A percentile compares a stretch with the other conserved stretches of the same genome.
Evolutionary conservation across 2,113 vertebrate genomes (phyloP).

Genomic region (Lathamus discolor): DNA sequence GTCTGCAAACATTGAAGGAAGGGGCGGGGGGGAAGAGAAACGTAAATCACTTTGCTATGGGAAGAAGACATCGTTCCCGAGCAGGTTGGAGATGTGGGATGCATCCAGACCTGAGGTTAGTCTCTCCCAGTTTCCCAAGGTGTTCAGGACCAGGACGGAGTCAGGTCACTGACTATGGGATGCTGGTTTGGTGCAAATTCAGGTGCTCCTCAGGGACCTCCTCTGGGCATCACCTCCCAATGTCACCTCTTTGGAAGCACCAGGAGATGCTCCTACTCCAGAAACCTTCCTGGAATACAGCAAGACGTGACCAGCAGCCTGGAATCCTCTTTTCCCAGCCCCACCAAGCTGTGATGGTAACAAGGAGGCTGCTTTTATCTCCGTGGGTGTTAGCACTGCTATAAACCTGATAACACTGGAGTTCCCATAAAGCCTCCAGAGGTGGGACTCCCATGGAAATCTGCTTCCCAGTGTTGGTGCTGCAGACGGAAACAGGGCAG

Average conservation of each 20-base stretch:
- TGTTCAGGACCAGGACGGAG: neutral
- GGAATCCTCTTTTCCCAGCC: neutral
- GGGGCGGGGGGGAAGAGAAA: accelerated
- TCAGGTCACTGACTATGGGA: neutral
- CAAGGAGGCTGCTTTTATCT: constrained; percentile 35
- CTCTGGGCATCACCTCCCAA: neutral
- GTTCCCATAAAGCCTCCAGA: constrained; percentile 25
- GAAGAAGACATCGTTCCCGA: neutral
- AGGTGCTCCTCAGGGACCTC: neutral
- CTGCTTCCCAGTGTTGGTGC: neutral
- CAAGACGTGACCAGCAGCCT: accelerated
- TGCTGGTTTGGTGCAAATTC: neutral
- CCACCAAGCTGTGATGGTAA: neutral
- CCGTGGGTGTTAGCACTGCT: neutral
- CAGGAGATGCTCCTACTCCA: neutral
- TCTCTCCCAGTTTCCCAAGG: neutral
- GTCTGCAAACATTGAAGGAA: neutral
- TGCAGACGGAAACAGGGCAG: constrained; percentile 21
- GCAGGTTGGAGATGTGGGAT: neutral
- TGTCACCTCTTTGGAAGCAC: neutral
- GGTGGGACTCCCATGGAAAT: neutral
- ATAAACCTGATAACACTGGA: neutral
- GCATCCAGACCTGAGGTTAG: neutral
- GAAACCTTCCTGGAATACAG: neutral
- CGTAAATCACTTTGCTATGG: neutral